Base-by-base conservation (phyloP, 2,888 invertebrate species). In the Chouioia cunea region DNA sequence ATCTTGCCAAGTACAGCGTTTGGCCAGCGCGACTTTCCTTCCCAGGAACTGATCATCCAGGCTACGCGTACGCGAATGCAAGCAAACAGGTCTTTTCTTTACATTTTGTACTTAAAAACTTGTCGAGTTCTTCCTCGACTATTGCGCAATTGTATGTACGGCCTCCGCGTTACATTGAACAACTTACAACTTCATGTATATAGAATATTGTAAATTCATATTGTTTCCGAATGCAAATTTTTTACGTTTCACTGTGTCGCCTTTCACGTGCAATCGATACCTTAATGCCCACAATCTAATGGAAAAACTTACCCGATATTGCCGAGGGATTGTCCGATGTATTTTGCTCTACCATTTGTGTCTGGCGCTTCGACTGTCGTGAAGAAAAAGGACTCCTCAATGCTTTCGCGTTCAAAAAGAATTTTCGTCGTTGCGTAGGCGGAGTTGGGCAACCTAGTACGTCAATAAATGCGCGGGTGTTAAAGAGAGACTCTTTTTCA, bases 1-100 rank as follows among this genome's bases (percentile, higher is more conserved):
- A 96, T 95, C 89, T 95, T 95, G 83, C 93, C 93, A 86, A 95
- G 91, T 81, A 95, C 93, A 83, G 93, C 87, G 79, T 92, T 92
- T 74, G 92, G 92, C 93, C 93, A 93, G 79, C 88, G 87, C 71
- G 89, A 87, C 76, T 85, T 86, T 74, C 87, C 86, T 78, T 89
- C 88, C 76, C 88, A 87, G 48, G 86, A 85, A 63, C 85, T 82
- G 65, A 84, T 83, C 82, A 86, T 85, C 82, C 86, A 86, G 59
- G 87, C 88, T 80, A n/a, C 36, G 60, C 56, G 59, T 36, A 84
- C 82, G 68, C 57, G 48, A 43, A 52, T 47, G 52, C 46, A 63
- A 65, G 52, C 46, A 63, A 65, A 62, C 57, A 71, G 63, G 18
- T 22, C 12, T 6, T 14, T 22, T 22, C 20, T 36, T 52, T 52